Conservation (phyloP, 2,113 vertebrate genomes). For the Hydrolagus affinis region DNA sequence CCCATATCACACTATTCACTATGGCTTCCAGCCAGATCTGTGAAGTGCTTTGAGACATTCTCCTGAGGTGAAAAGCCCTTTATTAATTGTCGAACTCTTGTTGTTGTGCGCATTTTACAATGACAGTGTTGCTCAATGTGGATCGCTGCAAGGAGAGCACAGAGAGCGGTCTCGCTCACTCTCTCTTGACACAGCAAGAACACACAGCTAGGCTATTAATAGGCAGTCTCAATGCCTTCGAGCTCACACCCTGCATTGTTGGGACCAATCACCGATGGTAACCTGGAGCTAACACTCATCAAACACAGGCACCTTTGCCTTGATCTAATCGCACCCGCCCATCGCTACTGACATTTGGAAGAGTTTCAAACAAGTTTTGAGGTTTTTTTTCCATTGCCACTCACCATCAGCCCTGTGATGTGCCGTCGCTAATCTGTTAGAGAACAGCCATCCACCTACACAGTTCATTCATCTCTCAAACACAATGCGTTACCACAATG, state of each 20-base stretch:
- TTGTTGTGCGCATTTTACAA: neutral
- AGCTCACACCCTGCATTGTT: neutral
- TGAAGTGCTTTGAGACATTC: too few relatives aligned
- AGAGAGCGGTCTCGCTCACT: neutral
- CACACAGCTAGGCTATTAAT: neutral
- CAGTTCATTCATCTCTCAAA: neutral
- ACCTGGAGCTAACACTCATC: slow-evolving; percentile 8
- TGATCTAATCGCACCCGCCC: slow-evolving; percentile 16
- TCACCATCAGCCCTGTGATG: neutral
- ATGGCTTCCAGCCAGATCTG: too few relatives aligned
- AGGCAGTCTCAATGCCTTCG: slow-evolving; percentile 12
- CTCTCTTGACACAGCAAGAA: neutral
- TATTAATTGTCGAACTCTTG: too few relatives aligned
- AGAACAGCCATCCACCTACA: slow-evolving; percentile 8
- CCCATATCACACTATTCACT: too few relatives aligned
- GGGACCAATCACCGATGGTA: slow-evolving; percentile 1
- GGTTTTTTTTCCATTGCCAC: neutral
- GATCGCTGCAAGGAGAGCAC: neutral
- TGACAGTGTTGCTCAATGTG: neutral
- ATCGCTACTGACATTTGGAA: slow-evolving; percentile 23
- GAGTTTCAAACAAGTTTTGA: slow-evolving; percentile 21
- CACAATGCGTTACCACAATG: neutral
- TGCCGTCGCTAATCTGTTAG: neutral
- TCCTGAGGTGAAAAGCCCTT: too few relatives aligned
- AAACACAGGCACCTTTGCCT: neutral